Percentiles rank a stretch among this genome's conserved stretches.
phyloP scores from a whole-genome alignment of 2,113 vertebrate genomes.

The Vicugna pacos region DNA sequence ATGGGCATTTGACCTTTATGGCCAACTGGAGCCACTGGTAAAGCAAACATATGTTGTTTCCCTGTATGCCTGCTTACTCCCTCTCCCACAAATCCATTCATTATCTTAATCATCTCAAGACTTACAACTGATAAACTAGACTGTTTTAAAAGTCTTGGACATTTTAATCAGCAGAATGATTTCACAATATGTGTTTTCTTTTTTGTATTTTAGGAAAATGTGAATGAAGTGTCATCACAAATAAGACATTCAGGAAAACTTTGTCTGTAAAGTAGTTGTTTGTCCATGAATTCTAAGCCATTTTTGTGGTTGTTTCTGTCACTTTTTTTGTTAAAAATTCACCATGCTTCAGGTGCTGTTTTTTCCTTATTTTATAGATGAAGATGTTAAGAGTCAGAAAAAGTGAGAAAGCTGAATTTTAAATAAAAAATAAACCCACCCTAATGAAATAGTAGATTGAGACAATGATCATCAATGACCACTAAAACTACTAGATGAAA shows the following conservation, averaged over 20 bases:
- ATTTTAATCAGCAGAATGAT: conserved; percentile 45
- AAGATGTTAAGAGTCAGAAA: neutral
- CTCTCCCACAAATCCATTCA: neutral
- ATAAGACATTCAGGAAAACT: neutral
- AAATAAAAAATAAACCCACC: neutral
- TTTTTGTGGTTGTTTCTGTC: neutral
- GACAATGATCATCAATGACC: neutral
- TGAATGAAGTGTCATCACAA: conserved; percentile 24
- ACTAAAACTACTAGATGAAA: neutral
- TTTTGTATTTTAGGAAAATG: conserved; percentile 36
- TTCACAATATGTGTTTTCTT: neutral
- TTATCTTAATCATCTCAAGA: conserved; percentile 18
- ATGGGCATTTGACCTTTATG: neutral
- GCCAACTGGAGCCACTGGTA: neutral
- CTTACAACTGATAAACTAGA: conserved; percentile 26
- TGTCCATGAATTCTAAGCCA: neutral
- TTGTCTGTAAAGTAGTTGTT: neutral
- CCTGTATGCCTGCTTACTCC: neutral
- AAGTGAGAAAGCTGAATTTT: neutral
- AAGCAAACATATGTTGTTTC: neutral
- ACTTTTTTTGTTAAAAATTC: conserved; percentile 12
- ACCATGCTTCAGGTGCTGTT: neutral
- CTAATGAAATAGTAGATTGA: neutral
- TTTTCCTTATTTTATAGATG: neutral
- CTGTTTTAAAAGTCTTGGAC: conserved; percentile 30